A percentile compares a stretch with the other conserved stretches of the same genome.
Evolutionary conservation across 2,888 invertebrate species (phyloP).

Genomic region (Eupeodes latifasciatus): DNA sequence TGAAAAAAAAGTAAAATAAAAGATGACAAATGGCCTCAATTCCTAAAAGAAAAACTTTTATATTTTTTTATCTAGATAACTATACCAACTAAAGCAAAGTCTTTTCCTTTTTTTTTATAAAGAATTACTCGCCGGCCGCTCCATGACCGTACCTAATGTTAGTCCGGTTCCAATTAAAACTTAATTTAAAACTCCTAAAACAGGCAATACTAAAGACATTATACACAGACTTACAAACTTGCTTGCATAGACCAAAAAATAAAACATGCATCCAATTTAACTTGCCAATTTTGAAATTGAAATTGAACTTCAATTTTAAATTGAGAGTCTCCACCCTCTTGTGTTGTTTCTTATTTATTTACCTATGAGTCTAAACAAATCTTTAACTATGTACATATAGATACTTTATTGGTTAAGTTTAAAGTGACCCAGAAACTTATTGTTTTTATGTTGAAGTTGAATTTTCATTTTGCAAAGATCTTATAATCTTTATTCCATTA

Average conservation of each 20-base stretch:
- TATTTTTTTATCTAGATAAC: no score
- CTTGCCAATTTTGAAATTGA: slow-evolving; percentile 61
- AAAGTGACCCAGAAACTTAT: slow-evolving; percentile 63
- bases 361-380: no score
- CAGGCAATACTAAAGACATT: neutral
- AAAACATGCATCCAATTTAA: slow-evolving; percentile 34
- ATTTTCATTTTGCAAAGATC: slow-evolving; percentile 41
- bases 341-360: neutral
- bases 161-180: slow-evolving; percentile 67
- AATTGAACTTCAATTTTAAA: slow-evolving; percentile 63
- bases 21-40: slow-evolving; percentile 58
- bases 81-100: neutral
- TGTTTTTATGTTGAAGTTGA: slow-evolving; percentile 61
- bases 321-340: slow-evolving; percentile 4
- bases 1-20: neutral
- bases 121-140: neutral
- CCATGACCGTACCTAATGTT: slow-evolving; percentile 5
- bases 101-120: neutral
- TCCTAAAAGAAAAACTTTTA: slow-evolving; percentile 1
- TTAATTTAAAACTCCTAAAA: slow-evolving; percentile 33
- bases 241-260: neutral
- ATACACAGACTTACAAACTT: neutral
- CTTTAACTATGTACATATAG: neutral
- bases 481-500: slow-evolving; percentile 57
- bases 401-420: neutral